A percentile compares a stretch with the other conserved stretches of the same genome.
These are phyloP conservation scores for Delichon dasypus DNA, from an alignment of 2,797 vertebrate species.

Conservation along the genomic window DNA sequence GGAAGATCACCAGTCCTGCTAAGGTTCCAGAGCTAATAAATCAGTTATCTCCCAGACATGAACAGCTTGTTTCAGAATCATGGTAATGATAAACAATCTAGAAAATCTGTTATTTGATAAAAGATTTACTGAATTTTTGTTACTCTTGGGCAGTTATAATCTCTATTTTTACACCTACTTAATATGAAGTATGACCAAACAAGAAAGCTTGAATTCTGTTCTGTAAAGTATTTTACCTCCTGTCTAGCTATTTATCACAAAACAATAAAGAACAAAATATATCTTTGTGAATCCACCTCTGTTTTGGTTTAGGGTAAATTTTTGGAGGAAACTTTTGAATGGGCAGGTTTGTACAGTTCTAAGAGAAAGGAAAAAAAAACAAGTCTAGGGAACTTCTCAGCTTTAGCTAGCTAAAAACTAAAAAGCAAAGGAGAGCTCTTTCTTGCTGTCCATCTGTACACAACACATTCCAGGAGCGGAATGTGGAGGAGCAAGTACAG, in stretches of 20 bases:
- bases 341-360: neutral
- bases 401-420: neutral
- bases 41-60: neutral
- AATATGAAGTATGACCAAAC: neutral
- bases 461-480: neutral
- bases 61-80: neutral
- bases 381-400: neutral
- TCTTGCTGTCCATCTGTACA: neutral
- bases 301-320: neutral
- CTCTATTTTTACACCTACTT: neutral
- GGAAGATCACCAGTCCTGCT: neutral
- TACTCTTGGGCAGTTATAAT: neutral
- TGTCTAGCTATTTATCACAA: neutral
- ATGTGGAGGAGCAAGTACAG: neutral
- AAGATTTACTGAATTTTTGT: neutral
- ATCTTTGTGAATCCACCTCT: neutral
- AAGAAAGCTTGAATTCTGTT: neutral
- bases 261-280: neutral
- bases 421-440: neutral
- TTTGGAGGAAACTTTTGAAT: neutral
- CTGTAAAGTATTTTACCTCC: neutral
- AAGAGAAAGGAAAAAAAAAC: neutral
- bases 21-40: neutral
- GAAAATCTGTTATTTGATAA: neutral
- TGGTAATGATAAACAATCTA: neutral